Conservation (phyloP, 2,888 invertebrate species). For the Formica aserva region DNA sequence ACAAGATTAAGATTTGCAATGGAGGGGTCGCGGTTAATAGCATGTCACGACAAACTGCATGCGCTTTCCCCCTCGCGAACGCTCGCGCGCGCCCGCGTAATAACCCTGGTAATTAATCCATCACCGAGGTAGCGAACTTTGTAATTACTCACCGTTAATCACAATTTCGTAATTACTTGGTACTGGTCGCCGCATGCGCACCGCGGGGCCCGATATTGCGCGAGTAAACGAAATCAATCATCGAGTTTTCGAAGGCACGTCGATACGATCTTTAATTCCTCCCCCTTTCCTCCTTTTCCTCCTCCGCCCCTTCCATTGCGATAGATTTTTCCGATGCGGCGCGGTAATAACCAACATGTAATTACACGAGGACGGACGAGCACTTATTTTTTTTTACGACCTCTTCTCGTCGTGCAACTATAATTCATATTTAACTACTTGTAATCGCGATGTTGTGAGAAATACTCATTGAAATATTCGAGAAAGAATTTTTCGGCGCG, state of each 20-base stretch:
- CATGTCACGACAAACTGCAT: constrained; percentile 19
- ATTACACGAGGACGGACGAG: constrained; percentile 6
- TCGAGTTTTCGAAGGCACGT: constrained; percentile 9
- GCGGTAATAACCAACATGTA: constrained; percentile 15
- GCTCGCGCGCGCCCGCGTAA: constrained; percentile 23
- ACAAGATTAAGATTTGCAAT: constrained; percentile 13
- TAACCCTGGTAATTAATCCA: constrained; percentile 47
- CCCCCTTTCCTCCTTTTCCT: no score
- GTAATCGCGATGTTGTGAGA: neutral
- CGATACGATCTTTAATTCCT: constrained; percentile 34
- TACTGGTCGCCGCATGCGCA: neutral
- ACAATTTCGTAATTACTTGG: constrained; percentile 45
- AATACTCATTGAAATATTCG: neutral
- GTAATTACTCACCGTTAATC: constrained; percentile 54
- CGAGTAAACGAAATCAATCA: constrained; percentile 39
- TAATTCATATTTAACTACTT: constrained; percentile 19
- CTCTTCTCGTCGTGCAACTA: neutral
- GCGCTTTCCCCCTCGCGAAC: constrained; percentile 28
- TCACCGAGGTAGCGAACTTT: constrained; percentile 31
- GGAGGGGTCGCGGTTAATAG: constrained; percentile 36
- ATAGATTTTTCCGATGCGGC: neutral
- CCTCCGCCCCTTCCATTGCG: neutral
- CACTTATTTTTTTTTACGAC: neutral
- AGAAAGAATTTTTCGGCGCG: neutral
- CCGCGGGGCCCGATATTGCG: neutral